phyloP scores from a whole-genome alignment of 2,797 vertebrate genomes.

The Acomys russatus region DNA sequence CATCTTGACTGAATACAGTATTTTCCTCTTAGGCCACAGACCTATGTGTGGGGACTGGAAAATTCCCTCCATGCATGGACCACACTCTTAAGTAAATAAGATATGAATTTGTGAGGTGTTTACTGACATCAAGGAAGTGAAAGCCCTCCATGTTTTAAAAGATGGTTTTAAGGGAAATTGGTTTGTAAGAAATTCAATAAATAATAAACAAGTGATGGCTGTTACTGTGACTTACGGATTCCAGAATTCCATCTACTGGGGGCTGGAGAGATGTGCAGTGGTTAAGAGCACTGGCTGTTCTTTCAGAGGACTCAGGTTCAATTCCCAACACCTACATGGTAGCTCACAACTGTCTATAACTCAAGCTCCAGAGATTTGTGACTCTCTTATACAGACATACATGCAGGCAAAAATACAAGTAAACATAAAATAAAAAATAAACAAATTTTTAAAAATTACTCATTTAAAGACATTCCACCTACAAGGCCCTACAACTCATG shows the following conservation, averaged over 20 bases:
- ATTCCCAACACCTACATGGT: background rate
- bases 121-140: background rate
- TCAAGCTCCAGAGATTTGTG: background rate
- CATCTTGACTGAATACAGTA: background rate
- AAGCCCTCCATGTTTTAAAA: no score
- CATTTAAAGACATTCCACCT: background rate
- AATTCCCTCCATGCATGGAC: background rate
- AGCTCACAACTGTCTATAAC: background rate
- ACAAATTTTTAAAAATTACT: background rate
- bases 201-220: background rate
- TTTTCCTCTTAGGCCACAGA: background rate
- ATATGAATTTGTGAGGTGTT: background rate
- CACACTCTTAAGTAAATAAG: background rate
- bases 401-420: background rate
- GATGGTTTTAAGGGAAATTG: background rate
- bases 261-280: background rate
- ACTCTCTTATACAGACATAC: background rate
- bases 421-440: background rate
- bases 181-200: constrained; percentile 6
- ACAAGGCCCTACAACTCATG: background rate
- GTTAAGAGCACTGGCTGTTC: background rate
- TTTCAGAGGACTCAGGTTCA: background rate
- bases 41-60: background rate
- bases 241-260: background rate
- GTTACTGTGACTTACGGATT: background rate